Conservation (phyloP, 2,888 invertebrate species). For the Lasiommata megera region DNA sequence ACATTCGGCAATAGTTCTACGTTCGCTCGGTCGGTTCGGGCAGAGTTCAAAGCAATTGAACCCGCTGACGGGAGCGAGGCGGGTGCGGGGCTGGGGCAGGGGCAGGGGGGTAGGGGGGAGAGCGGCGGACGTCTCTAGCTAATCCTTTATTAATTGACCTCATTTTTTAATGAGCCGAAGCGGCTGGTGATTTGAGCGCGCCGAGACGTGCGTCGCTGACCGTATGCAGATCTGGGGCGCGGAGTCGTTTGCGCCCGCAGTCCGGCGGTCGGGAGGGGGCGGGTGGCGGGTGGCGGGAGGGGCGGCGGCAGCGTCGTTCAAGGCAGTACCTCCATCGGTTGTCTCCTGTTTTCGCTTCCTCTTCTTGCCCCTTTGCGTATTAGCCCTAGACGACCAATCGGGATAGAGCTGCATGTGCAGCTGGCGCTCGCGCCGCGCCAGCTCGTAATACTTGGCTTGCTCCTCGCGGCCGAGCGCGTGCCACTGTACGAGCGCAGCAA, state of each 20-base stretch:
- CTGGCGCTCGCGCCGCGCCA: conserved; percentile 99
- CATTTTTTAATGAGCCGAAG: conserved; percentile 64
- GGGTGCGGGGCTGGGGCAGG: conserved; percentile 29
- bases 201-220: conserved; percentile 59
- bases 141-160: conserved; percentile 76
- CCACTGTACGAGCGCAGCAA: conserved; percentile 92
- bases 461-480: conserved; percentile 99
- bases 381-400: conserved; percentile 99
- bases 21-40: conserved; percentile 52
- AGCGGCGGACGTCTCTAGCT: conserved; percentile 65
- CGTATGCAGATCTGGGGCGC: conserved; percentile 36
- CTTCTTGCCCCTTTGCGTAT: conserved; percentile 99
- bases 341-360: conserved; percentile 99
- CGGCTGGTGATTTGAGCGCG: conserved; percentile 44
- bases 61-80: conserved; percentile 49
- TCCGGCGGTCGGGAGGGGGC: background rate
- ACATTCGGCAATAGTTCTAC: conserved; percentile 71
- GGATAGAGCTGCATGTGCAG: conserved; percentile 99
- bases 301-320: conserved; percentile 62
- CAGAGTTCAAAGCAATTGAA: conserved; percentile 73
- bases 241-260: conserved; percentile 36
- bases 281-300: conserved; percentile 31
- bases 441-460: conserved; percentile 99
- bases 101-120: conserved; percentile 43
- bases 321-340: conserved; percentile 96